Conservation (phyloP, 2,113 vertebrate species). For the Thamnophis sirtalis region DNA sequence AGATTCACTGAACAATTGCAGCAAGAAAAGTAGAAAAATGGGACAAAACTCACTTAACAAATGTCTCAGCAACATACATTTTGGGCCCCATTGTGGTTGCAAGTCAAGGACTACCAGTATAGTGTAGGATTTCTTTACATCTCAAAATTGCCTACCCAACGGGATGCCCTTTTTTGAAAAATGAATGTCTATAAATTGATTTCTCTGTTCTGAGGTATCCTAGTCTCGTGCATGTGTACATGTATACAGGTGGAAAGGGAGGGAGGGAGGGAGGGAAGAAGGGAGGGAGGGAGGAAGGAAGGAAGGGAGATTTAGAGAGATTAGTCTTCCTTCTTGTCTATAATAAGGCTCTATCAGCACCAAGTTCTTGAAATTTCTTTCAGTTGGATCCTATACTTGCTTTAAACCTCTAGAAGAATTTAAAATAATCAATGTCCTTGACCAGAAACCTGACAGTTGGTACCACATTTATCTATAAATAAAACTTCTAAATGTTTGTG, state of each 20-base stretch:
- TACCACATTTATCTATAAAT: neutral
- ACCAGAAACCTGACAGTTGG: neutral
- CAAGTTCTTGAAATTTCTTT: neutral
- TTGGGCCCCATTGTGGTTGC: too few relatives aligned
- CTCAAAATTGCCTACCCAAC: neutral
- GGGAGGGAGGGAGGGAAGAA: too few relatives aligned
- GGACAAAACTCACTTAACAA: too few relatives aligned
- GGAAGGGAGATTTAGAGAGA: neutral
- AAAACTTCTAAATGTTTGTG: neutral
- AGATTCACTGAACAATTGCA: too few relatives aligned
- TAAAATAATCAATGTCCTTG: neutral
- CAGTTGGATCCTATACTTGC: neutral
- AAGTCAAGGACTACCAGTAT: too few relatives aligned
- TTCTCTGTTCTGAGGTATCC: neutral
- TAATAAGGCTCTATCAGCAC: neutral
- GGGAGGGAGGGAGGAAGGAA: too few relatives aligned
- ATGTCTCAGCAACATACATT: too few relatives aligned
- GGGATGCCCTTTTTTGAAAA: neutral
- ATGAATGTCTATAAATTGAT: neutral
- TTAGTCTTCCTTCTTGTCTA: neutral
- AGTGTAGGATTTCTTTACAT: neutral
- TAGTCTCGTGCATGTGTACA: too few relatives aligned
- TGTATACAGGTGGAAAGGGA: too few relatives aligned
- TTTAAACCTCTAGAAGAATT: neutral
- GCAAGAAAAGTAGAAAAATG: too few relatives aligned